Conservation (phyloP, 2,888 invertebrate genomes). For the Epicampocera succincta region DNA sequence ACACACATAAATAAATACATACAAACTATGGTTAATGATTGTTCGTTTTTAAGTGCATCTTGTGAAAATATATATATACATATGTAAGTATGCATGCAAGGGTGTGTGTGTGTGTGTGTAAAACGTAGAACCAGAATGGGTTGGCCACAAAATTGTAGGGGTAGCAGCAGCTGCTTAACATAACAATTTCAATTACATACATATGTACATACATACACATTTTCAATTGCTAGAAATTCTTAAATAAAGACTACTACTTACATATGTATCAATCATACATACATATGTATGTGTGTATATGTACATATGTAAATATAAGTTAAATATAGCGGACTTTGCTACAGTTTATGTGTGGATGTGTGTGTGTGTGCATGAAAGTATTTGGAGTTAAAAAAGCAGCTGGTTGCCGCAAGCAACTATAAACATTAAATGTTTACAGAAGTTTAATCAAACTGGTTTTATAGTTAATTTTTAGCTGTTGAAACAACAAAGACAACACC, state of each 20-base stretch:
- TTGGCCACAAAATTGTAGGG: slow-evolving; percentile 11
- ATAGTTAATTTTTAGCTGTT: slow-evolving; percentile 1
- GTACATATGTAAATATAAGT: slow-evolving; percentile 10
- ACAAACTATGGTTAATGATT: slow-evolving; percentile 4
- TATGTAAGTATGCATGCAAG: too few species aligned
- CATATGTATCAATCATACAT: too few species aligned
- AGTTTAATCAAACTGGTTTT: slow-evolving; percentile 35
- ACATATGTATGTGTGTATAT: neutral
- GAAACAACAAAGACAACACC: slow-evolving; percentile 17
- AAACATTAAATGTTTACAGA: slow-evolving; percentile 7
- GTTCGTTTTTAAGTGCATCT: slow-evolving; percentile 1
- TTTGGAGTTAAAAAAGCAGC: slow-evolving; percentile 27
- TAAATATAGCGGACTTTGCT: slow-evolving; percentile 8
- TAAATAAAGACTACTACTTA: neutral
- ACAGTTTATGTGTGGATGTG: slow-evolving; percentile 19
- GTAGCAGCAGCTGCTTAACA: slow-evolving; percentile 56
- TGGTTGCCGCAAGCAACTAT: neutral
- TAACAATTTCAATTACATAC: slow-evolving; percentile 53
- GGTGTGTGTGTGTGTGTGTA: neutral
- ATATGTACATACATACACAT: too few species aligned
- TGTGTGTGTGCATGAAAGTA: neutral
- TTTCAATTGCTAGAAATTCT: slow-evolving; percentile 47
- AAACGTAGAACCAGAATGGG: slow-evolving; percentile 19
- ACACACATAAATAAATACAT: neutral
- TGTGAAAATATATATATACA: neutral